Evolutionary conservation across 2,113 vertebrate genomes (phyloP), one percentile per base, ranked within the genome.

Genomic region (Ondatra zibethicus): DNA sequence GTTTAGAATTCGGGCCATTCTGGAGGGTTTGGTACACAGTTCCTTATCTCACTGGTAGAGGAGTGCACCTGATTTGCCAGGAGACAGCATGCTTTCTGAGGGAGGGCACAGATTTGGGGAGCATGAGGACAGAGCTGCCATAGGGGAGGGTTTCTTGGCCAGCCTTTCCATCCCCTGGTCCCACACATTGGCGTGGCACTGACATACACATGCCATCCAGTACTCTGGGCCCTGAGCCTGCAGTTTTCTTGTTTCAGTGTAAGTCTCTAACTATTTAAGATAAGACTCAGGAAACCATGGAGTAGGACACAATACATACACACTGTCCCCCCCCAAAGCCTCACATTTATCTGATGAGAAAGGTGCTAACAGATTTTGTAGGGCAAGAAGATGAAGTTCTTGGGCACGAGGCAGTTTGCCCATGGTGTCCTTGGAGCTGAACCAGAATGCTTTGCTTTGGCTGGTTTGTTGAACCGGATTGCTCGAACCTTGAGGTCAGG

Each of bases 191-290:
- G 27, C 27, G 4, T 85, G 55, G 70, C 11, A 8, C 47, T 42
- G 19, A n/a, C 84, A 81, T 31, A 82, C 9, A 25, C 25, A 19
- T 36, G 21, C 39, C 12, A n/a, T 50, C 52, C 19, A 88, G 6
- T 42, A 3, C 19, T 3, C 23, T 23, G 47, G 42, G 21, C 25
- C 93, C 55, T 77, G 50, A 94, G 36, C 76, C 45, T 84, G 23
- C 25, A 36, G 25, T 84, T 87, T 77, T 36, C 25, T 36, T 36
- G 19, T 82, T 72, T 21, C 65, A 39, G 55, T 72, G 17, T 75
- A 80, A 91, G 39, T 63, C 66, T 91, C 47, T 47, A 66, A 58
- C 65, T 52, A 42, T 91, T 81, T 77, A 89, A 94, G 76, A 55
- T 88, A 58, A 75, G 93, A 42, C 31, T 96, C 80, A 65, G 45